Percentiles rank a stretch among this genome's conserved stretches.
These are phyloP conservation scores for Pogonognathellus flavescens DNA, from an alignment of 1,140 invertebrate genomes.

Conservation along the genomic window DNA sequence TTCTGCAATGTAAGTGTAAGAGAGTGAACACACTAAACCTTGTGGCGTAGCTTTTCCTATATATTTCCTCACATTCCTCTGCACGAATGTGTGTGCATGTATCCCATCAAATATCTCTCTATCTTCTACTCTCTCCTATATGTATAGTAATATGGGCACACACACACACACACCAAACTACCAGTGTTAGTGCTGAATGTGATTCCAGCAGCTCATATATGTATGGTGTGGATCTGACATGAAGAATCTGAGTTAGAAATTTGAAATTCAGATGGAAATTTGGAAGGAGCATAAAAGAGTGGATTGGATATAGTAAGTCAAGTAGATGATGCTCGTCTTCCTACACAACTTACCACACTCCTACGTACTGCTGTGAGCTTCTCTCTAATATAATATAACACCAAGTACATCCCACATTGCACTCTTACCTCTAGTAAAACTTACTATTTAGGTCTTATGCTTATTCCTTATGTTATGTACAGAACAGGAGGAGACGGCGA, in stretches of 20 bases:
- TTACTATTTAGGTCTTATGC: too few species aligned
- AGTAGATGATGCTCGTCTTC: not conserved
- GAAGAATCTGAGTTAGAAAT: constrained; percentile 44
- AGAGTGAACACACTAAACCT: too few species aligned
- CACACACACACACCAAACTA: too few species aligned
- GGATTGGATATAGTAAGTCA: constrained; percentile 3
- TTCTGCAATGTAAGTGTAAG: too few species aligned
- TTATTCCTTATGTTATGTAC: too few species aligned
- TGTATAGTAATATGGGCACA: too few species aligned
- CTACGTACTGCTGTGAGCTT: not conserved
- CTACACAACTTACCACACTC: not conserved
- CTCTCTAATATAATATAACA: too few species aligned
- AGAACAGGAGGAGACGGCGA: too few species aligned
- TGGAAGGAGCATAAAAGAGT: constrained; percentile 30
- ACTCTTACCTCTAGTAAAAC: not conserved
- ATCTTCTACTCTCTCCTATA: not conserved
- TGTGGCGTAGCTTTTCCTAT: not conserved
- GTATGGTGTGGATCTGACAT: constrained; percentile 52
- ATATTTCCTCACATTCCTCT: not conserved
- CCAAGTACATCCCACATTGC: too few species aligned
- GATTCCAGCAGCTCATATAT: constrained; percentile 30
- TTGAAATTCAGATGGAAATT: constrained; percentile 53
- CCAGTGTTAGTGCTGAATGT: constrained; percentile 9
- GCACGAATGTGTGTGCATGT: not conserved
- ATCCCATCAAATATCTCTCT: not conserved